Evolutionary conservation across 2,113 vertebrate genomes (phyloP).

Genomic region (Sapajus apella): DNA sequence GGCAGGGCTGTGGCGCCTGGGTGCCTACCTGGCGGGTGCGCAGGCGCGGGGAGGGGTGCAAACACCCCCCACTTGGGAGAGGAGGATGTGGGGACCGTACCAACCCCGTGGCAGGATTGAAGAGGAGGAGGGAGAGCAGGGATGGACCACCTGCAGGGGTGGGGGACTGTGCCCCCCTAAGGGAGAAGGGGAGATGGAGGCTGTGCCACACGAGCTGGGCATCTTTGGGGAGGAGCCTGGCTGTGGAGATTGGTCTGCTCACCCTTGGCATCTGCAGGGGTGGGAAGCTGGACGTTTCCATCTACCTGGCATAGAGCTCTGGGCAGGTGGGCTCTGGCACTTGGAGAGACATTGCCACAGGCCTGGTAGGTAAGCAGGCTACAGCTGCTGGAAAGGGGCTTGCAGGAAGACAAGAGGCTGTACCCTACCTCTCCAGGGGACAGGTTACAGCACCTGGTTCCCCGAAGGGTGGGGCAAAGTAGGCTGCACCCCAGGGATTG

Average conservation of each 20-base stretch:
- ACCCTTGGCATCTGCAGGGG: not conserved
- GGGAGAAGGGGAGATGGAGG: no score
- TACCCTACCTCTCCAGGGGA: not conserved
- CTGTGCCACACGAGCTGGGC: not conserved
- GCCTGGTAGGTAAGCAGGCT: not conserved
- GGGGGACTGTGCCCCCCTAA: not conserved
- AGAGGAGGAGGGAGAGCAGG: fast-evolving
- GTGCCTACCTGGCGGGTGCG: no score
- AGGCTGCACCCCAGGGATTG: fast-evolving
- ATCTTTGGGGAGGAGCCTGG: not conserved
- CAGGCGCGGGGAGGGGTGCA: fast-evolving
- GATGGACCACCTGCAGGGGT: no score
- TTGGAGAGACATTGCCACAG: not conserved
- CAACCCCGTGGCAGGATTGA: not conserved
- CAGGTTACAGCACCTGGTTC: no score
- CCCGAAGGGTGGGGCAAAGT: not conserved
- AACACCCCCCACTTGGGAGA: fast-evolving
- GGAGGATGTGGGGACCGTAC: not conserved
- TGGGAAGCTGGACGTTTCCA: not conserved
- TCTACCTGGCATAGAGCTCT: not conserved
- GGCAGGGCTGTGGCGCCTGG: fast-evolving
- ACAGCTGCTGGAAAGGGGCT: not conserved
- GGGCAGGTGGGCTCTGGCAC: not conserved
- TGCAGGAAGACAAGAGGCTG: fast-evolving
- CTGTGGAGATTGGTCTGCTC: not conserved